A percentile compares a stretch with the other conserved stretches of the same genome.
Conservation (phyloP, 2,113 vertebrate genomes). For the Calypte anna region DNA sequence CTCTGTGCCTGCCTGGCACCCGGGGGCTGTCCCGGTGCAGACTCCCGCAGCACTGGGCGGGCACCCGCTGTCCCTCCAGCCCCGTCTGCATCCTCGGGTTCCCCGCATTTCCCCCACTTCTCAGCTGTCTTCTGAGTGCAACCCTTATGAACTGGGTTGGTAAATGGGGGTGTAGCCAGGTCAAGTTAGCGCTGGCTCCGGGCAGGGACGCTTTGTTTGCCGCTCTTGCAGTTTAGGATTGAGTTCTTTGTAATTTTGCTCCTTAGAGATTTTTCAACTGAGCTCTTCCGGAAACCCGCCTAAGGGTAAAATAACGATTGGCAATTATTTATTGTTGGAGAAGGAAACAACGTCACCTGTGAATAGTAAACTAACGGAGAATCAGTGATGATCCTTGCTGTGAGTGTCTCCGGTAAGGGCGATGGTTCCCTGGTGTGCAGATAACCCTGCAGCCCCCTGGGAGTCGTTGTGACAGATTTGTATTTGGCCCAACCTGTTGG, state of each 20-base stretch:
- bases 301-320: neutral
- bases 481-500: neutral
- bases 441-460: neutral
- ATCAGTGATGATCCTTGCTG: neutral
- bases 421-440: neutral
- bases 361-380: neutral
- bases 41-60: no score
- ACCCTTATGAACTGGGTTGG: fast-evolving
- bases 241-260: neutral
- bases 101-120: fast-evolving
- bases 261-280: neutral
- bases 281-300: fast-evolving
- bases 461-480: fast-evolving
- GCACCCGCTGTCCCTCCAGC: no score
- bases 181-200: neutral
- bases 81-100: no score
- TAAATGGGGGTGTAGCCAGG: fast-evolving
- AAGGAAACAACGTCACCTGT: neutral
- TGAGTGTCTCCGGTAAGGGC: neutral
- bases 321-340: neutral
- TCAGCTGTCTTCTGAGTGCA: neutral
- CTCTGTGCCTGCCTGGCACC: no score
- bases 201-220: neutral
- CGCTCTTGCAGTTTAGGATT: neutral
- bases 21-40: no score